phyloP scores from a whole-genome alignment of 2,113 vertebrate species.

The Polyodon spathula region DNA sequence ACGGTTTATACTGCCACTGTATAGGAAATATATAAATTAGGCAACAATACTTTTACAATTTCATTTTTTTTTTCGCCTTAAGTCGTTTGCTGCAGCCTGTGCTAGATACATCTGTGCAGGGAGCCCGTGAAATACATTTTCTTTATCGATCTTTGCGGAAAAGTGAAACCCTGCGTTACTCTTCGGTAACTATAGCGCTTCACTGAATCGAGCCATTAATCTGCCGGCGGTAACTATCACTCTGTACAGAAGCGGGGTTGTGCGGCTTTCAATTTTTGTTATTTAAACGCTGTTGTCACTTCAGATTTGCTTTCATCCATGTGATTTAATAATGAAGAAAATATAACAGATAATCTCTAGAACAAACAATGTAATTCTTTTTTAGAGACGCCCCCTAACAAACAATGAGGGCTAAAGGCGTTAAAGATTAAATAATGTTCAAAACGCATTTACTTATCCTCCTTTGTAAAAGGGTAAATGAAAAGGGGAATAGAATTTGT shows the following conservation, averaged over 20 bases:
- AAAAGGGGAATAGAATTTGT: slow-evolving; percentile 47
- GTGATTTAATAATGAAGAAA: too few species aligned
- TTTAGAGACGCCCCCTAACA: slow-evolving; percentile 51
- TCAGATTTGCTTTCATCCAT: too few species aligned
- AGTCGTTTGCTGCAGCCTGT: slow-evolving; percentile 4
- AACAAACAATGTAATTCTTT: background rate
- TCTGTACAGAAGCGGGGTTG: background rate
- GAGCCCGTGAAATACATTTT: too few species aligned
- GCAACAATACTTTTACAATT: too few species aligned
- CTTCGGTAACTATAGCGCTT: slow-evolving; percentile 2
- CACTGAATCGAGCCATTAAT: background rate
- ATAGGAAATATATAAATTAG: too few species aligned
- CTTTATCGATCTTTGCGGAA: slow-evolving; percentile 22
- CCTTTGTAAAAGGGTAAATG: slow-evolving; percentile 44
- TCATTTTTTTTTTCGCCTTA: too few species aligned
- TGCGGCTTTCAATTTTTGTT: too few species aligned
- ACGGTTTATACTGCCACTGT: too few species aligned
- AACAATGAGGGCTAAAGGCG: slow-evolving; percentile 35
- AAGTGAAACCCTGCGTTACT: slow-evolving; percentile 13
- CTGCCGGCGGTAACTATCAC: background rate
- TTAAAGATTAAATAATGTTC: slow-evolving; percentile 47
- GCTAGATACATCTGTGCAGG: slow-evolving; percentile 19
- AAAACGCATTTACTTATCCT: slow-evolving; percentile 38
- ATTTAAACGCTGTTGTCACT: background rate
- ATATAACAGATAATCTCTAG: background rate